Evolutionary conservation across 2,797 vertebrate species (phyloP).

Genomic region (Cephalopachus bancanus): DNA sequence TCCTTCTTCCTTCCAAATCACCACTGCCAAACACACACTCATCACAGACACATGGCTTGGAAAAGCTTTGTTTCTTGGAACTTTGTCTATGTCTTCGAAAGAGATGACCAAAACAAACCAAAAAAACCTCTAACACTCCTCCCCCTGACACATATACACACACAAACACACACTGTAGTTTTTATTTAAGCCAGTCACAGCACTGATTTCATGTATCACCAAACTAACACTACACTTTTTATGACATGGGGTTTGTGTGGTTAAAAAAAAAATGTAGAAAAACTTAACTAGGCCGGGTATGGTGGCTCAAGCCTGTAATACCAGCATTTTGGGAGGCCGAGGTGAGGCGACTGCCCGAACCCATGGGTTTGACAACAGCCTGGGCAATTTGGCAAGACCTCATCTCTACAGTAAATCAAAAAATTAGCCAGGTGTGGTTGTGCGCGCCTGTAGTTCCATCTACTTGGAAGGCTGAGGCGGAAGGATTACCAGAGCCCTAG

Average conservation of each 20-base stretch:
- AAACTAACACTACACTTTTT: not conserved
- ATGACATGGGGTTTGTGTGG: not conserved
- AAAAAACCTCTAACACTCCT: not conserved
- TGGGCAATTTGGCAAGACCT: too few relatives aligned
- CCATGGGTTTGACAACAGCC: too few relatives aligned
- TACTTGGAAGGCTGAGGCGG: too few relatives aligned
- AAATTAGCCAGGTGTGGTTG: too few relatives aligned
- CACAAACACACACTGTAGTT: not conserved
- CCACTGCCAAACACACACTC: not conserved
- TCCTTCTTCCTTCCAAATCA: slow-evolving; percentile 9
- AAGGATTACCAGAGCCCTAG: too few relatives aligned
- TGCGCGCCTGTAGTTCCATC: too few relatives aligned
- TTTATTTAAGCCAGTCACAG: not conserved
- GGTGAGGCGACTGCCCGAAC: too few relatives aligned
- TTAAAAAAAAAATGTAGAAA: not conserved
- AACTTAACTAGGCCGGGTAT: not conserved
- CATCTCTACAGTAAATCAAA: too few relatives aligned
- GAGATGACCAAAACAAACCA: not conserved
- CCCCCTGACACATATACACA: not conserved
- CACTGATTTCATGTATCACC: not conserved
- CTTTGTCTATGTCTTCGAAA: slow-evolving; percentile 43
- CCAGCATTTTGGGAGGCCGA: too few relatives aligned
- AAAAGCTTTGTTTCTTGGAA: not conserved
- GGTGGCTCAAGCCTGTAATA: too few relatives aligned
- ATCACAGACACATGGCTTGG: not conserved